These are phyloP conservation scores for Orthosia gothica DNA, from an alignment of 2,888 invertebrate species.

Conservation along the genomic window DNA sequence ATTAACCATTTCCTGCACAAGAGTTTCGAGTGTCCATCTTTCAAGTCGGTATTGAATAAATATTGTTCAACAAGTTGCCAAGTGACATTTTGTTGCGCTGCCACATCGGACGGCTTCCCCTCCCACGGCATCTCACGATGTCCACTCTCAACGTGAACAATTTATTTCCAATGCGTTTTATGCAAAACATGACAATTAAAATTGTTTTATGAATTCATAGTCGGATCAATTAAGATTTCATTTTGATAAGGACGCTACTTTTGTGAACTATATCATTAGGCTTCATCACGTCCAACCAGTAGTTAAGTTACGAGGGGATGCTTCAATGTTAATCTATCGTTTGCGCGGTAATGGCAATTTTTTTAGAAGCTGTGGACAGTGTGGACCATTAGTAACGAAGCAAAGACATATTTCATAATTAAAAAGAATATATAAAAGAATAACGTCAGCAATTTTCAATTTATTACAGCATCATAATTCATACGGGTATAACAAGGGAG, in stretches of 20 bases:
- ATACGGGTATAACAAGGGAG: slow-evolving; percentile 5
- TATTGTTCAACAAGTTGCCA: slow-evolving; percentile 88
- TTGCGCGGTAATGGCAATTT: slow-evolving; percentile 39
- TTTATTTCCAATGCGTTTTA: slow-evolving; percentile 85
- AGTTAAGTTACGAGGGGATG: slow-evolving; percentile 74
- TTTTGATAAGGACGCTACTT: slow-evolving; percentile 86
- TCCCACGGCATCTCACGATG: slow-evolving; percentile 82
- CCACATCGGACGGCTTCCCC: slow-evolving; percentile 71
- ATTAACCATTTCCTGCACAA: slow-evolving; percentile 88
- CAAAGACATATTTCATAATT: slow-evolving; percentile 5
- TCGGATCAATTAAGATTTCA: slow-evolving; percentile 88
- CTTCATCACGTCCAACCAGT: slow-evolving; percentile 75
- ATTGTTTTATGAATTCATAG: slow-evolving; percentile 87
- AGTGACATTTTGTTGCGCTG: slow-evolving; percentile 87
- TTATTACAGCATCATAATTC: slow-evolving; percentile 14
- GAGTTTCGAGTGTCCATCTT: slow-evolving; percentile 86
- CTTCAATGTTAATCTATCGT: slow-evolving; percentile 49
- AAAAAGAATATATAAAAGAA: slow-evolving; percentile 6
- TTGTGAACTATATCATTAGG: slow-evolving; percentile 84
- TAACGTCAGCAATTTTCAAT: slow-evolving; percentile 16
- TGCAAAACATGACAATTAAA: slow-evolving; percentile 89
- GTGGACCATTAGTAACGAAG: not conserved
- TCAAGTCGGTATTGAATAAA: slow-evolving; percentile 88
- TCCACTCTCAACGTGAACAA: slow-evolving; percentile 81
- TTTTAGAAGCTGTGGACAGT: slow-evolving; percentile 16